Percentiles rank a stretch among this genome's conserved stretches.
phyloP scores from a whole-genome alignment of 2,888 invertebrate species.

The Ormyrus labotus region DNA sequence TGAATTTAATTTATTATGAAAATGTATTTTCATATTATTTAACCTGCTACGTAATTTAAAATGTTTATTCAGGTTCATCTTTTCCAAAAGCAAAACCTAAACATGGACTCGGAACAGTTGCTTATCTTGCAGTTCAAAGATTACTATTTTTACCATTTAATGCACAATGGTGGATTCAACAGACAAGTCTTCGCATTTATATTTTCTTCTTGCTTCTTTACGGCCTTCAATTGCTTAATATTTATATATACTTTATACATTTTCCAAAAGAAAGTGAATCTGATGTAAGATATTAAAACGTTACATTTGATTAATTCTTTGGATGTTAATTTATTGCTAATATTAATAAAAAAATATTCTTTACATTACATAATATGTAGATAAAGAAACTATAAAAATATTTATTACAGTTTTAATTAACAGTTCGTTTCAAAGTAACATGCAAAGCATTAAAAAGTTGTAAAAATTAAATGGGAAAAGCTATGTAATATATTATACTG shows the following conservation, averaged over 20 bases:
- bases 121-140: conserved; percentile 88
- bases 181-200: conserved; percentile 88
- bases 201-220: conserved; percentile 87
- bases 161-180: conserved; percentile 93
- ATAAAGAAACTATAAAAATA: background rate
- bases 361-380: background rate
- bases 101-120: conserved; percentile 90
- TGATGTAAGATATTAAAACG: conserved; percentile 76
- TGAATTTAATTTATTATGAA: background rate
- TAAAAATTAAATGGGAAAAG: background rate
- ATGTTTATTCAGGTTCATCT: conserved; percentile 84
- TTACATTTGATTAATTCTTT: conserved; percentile 10
- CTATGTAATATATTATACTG: background rate
- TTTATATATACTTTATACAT: conserved; percentile 77
- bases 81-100: conserved; percentile 97
- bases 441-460: background rate
- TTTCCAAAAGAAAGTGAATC: conserved; percentile 73
- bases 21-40: background rate
- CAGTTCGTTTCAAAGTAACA: background rate
- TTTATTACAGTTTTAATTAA: background rate
- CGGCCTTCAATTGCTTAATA: conserved; percentile 83
- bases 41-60: background rate
- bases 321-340: background rate
- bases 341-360: background rate
- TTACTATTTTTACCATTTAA: conserved; percentile 90